phyloP scores from a whole-genome alignment of 1,140 invertebrate species.

The Probaryconus sp. region DNA sequence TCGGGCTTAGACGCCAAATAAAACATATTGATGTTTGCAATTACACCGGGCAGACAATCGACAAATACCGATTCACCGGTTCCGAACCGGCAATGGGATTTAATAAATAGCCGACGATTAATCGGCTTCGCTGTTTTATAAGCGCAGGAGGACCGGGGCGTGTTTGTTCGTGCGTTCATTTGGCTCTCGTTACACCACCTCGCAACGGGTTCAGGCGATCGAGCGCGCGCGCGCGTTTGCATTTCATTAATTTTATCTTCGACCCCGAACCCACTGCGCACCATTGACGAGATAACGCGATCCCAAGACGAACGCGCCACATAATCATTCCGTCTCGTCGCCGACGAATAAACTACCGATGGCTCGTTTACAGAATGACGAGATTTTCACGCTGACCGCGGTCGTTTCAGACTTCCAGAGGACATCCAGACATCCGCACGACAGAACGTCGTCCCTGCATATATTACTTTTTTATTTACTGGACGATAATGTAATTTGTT shows the following conservation, averaged over 20 bases:
- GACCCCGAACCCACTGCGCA: slow-evolving; percentile 8
- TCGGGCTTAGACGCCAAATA: slow-evolving; percentile 63
- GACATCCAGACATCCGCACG: neutral
- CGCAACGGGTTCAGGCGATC: slow-evolving; percentile 1
- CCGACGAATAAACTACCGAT: neutral
- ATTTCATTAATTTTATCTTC: slow-evolving; percentile 70
- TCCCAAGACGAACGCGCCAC: slow-evolving; percentile 6
- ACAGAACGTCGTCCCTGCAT: neutral
- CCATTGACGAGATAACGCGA: slow-evolving; percentile 8
- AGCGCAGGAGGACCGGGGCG: slow-evolving; percentile 22
- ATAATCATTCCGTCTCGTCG: slow-evolving; percentile 4
- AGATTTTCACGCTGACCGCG: slow-evolving; percentile 3
- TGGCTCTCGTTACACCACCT: slow-evolving; percentile 59
- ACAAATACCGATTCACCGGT: slow-evolving; percentile 70
- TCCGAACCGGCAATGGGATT: slow-evolving; percentile 65
- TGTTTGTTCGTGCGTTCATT: slow-evolving; percentile 65
- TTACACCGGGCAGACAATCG: slow-evolving; percentile 74
- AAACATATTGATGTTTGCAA: slow-evolving; percentile 76
- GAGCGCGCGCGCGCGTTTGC: slow-evolving; percentile 61
- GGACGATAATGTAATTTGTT: neutral
- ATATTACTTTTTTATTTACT: neutral
- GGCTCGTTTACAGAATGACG: slow-evolving; percentile 2
- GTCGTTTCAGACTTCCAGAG: neutral
- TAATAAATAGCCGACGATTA: slow-evolving; percentile 74
- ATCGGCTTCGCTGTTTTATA: slow-evolving; percentile 67